These are phyloP conservation scores for Leptatherina wallacei DNA, from an alignment of 2,797 vertebrate genomes.

Conservation along the genomic window DNA sequence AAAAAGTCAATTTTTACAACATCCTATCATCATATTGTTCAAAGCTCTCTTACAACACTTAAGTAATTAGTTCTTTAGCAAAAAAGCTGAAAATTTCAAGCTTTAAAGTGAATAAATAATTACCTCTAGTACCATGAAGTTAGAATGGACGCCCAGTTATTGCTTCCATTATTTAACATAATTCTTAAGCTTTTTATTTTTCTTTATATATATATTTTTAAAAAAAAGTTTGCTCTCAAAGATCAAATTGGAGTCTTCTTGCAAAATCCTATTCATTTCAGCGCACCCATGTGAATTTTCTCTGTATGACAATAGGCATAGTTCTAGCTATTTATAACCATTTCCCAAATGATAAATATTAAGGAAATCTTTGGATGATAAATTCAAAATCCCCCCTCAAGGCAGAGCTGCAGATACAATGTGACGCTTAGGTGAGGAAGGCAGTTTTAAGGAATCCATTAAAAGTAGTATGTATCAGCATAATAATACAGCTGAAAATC, in stretches of 20 bases:
- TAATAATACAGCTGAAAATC: background rate
- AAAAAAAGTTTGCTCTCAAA: background rate
- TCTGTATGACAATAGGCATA: background rate
- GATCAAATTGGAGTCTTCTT: background rate
- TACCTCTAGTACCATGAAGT: background rate
- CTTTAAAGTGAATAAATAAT: background rate
- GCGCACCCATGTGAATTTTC: background rate
- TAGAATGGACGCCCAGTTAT: background rate
- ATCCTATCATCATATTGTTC: background rate
- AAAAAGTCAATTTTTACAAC: background rate
- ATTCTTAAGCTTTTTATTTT: background rate
- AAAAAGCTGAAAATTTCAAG: background rate
- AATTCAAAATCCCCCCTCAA: background rate
- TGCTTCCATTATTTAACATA: background rate
- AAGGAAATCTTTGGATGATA: background rate
- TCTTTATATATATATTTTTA: too few relatives aligned
- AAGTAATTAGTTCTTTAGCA: background rate
- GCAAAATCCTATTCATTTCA: background rate
- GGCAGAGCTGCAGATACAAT: background rate
- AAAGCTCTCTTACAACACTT: background rate
- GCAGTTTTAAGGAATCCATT: background rate
- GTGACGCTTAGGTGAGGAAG: background rate
- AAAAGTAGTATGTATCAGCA: background rate
- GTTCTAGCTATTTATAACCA: background rate
- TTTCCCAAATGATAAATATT: background rate